Base-by-base conservation (phyloP, 2,888 invertebrate genomes). In the Charanyca ferruginea region DNA sequence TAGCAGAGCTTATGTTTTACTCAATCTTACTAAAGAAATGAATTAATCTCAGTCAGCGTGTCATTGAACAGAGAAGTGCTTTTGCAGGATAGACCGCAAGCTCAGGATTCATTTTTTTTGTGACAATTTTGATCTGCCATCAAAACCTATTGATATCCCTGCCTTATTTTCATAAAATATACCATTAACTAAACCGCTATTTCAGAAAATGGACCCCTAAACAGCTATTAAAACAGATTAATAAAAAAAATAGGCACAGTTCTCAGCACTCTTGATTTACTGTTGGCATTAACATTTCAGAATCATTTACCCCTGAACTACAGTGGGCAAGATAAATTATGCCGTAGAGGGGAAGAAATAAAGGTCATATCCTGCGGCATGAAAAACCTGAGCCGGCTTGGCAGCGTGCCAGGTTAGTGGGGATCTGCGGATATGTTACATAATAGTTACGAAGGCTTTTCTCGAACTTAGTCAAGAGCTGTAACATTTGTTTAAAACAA, bases 391-490 rank as follows among this genome's bases (percentile, higher is more conserved):
- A 65, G 51, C 48, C 22, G 44, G 52, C 23, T 81, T 83, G 82
- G 82, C 81, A 32, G 22, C 13, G 58, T 5, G 79, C 82, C 83
- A 82, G 49, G 23, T 38, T 64, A 28, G 66, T 72, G 53, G 60
- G 62, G 68, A 80, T 66, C 60, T 74, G 59, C 66, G 71, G 69
- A 77, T 73, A 49, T 68, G 72, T 80, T 81, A 75, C 62, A 38
- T 77, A 83, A 83, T 48, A 55, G 49, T 82, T 66, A 73, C 70
- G 77, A 66, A 83, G 73, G 81, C 73, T 76, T 66, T 72, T 66
- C 54, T 54, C 52, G n/a, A 67, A 59, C 47, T 66, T 53, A 57
- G n/a, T 60, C 62, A 64, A 59, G 57, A 62, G 48, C 44, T n/a
- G 23, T 66, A 66, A 67, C 47, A 57, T 77, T 79, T 32, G 23